phyloP scores from a whole-genome alignment of 2,113 vertebrate species.

The Ciconia stormi region DNA sequence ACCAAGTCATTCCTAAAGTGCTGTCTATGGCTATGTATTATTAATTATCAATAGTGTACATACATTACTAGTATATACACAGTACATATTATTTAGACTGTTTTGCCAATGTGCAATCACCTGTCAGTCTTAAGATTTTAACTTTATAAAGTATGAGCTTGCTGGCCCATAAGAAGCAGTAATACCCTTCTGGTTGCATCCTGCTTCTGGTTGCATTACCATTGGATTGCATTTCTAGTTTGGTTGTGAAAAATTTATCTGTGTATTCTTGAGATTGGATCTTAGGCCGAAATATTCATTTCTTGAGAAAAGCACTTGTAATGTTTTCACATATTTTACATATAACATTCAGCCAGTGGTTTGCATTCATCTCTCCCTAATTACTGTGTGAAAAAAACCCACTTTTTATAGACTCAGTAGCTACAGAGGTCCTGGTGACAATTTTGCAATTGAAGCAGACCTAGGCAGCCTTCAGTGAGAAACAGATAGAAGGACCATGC shows the following conservation, averaged over 20 bases:
- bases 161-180: background rate
- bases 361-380: background rate
- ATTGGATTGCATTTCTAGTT: background rate
- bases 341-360: background rate
- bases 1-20: background rate
- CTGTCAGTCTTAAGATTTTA: background rate
- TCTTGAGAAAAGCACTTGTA: background rate
- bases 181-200: background rate
- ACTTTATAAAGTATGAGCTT: background rate
- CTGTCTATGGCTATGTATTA: background rate
- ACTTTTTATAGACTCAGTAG: background rate
- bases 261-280: background rate
- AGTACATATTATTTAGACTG: background rate
- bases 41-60: background rate
- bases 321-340: background rate
- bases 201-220: background rate
- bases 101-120: background rate
- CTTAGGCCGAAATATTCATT: background rate
- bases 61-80: background rate
- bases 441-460: background rate
- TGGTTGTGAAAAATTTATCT: background rate
- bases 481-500: background rate
- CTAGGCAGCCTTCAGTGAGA: background rate
- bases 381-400: fast-evolving
- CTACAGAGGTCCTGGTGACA: background rate